A percentile compares a stretch with the other conserved stretches of the same genome.
These are phyloP conservation scores for Plutella xylostella DNA, from an alignment of 2,888 invertebrate species.

Conservation along the genomic window DNA sequence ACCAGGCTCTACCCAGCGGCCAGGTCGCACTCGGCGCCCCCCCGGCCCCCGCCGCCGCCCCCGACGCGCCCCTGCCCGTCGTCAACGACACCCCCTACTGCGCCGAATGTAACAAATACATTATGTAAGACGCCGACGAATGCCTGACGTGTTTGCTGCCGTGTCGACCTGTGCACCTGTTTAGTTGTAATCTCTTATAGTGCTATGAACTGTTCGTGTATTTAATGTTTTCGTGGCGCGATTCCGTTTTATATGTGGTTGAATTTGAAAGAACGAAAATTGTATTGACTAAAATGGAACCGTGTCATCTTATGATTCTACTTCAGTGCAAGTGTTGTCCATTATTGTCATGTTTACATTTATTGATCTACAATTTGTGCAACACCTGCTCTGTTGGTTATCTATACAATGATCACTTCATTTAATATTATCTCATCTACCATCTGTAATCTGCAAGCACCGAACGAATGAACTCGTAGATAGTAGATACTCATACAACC, in stretches of 20 bases:
- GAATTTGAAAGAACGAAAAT: no score
- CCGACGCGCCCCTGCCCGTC: conserved; percentile 43
- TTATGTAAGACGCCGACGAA: conserved; percentile 78
- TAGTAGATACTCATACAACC: no score
- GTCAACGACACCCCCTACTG: conserved; percentile 76
- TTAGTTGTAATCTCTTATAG: conserved; percentile 27
- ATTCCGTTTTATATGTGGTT: conserved; percentile 25
- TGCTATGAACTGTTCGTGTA: conserved; percentile 12
- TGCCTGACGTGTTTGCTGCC: conserved; percentile 66
- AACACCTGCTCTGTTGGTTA: no score
- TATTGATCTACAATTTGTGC: no score
- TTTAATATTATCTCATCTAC: no score
- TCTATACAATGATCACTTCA: no score
- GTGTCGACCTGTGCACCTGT: conserved; percentile 56
- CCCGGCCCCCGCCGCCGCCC: conserved; percentile 29
- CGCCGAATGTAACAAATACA: conserved; percentile 87
- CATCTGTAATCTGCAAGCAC: no score
- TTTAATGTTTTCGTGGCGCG: conserved; percentile 33
- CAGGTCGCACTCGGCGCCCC: conserved; percentile 58
- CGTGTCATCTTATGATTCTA: no score
- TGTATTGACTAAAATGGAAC: no score
- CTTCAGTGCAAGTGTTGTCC: no score
- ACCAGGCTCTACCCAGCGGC: conserved; percentile 61
- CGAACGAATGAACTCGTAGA: no score
- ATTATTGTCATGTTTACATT: no score